A percentile compares a stretch with the other conserved stretches of the same genome.
These are phyloP conservation scores for Sprattus sprattus DNA, from an alignment of 2,113 vertebrate genomes.

Conservation along the genomic window DNA sequence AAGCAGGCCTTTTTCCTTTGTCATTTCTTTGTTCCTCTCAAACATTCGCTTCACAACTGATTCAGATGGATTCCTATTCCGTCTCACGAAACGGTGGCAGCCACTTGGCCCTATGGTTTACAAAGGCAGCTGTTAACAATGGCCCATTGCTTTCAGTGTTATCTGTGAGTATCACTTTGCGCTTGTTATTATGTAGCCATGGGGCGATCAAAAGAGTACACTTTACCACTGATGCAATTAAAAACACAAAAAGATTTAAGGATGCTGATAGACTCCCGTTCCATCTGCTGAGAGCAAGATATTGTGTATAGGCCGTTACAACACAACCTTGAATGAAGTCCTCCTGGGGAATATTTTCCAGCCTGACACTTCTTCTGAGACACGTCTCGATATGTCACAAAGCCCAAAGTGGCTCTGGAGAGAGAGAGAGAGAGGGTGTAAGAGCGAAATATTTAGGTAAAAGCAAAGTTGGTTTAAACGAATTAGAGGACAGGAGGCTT, in stretches of 20 bases:
- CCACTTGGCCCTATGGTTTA: neutral
- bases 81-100: neutral
- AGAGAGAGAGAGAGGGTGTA: neutral
- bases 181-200: neutral
- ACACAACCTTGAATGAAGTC: neutral
- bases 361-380: neutral
- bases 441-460: neutral
- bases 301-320: neutral
- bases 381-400: neutral
- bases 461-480: slow-evolving; percentile 1
- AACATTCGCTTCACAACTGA: neutral
- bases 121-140: neutral
- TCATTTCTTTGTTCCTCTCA: neutral
- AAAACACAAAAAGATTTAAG: neutral
- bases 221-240: neutral
- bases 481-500: neutral
- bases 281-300: neutral
- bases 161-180: neutral
- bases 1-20: neutral
- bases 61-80: neutral
- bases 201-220: neutral
- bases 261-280: neutral
- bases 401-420: neutral
- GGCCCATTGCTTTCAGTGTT: neutral
- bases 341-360: neutral